These are phyloP conservation scores for Cephus pulcher DNA, from an alignment of 2,888 invertebrate genomes.

Conservation along the genomic window DNA sequence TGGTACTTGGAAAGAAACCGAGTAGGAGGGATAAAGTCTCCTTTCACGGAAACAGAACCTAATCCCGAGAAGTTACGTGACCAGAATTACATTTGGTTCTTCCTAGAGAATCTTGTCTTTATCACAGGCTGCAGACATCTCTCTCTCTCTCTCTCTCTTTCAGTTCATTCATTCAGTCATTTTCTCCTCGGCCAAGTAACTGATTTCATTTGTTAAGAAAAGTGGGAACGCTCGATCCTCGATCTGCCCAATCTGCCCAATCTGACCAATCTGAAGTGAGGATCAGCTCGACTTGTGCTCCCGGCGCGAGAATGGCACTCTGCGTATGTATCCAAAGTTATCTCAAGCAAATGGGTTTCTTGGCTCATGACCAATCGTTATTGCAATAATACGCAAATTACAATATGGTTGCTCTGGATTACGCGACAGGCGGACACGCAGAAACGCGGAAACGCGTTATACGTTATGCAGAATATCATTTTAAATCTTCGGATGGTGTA, in stretches of 20 bases:
- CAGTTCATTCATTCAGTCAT: not conserved
- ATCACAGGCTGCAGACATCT: not conserved
- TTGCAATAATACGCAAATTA: conserved; percentile 44
- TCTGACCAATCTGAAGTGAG: too few species aligned
- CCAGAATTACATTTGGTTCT: conserved; percentile 48
- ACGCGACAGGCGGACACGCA: too few species aligned
- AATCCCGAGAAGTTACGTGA: conserved; percentile 60
- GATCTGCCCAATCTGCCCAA: too few species aligned
- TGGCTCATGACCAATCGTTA: conserved; percentile 56
- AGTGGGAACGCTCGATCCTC: too few species aligned
- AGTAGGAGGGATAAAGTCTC: conserved; percentile 27
- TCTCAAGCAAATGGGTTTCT: not conserved
- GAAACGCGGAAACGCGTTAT: too few species aligned
- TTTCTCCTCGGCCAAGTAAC: not conserved
- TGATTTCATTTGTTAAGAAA: too few species aligned
- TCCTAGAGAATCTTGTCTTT: conserved; percentile 10
- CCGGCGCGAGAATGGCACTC: conserved; percentile 17
- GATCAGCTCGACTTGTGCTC: not conserved
- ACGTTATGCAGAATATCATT: too few species aligned
- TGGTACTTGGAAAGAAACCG: conserved; percentile 19
- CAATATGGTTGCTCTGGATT: conserved; percentile 50
- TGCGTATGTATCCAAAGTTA: not conserved
- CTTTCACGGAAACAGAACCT: conserved; percentile 57
- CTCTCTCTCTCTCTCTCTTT: conserved; percentile 1
- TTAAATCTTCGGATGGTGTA: too few species aligned